Evolutionary conservation across 2,888 invertebrate genomes (phyloP).

Genomic region (Orthosia gracilis): DNA sequence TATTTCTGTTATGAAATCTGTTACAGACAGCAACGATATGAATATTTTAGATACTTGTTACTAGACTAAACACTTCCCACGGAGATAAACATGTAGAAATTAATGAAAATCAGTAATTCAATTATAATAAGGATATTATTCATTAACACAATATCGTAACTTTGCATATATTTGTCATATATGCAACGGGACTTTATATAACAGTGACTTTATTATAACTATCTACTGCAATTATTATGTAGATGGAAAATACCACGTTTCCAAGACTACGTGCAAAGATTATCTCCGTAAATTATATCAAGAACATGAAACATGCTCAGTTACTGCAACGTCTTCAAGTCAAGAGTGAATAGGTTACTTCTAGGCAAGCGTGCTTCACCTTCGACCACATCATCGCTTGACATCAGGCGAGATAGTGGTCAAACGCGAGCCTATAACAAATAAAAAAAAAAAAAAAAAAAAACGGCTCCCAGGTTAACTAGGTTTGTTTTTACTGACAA

Average conservation of each 20-base stretch:
- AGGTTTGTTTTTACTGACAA: constrained; percentile 49
- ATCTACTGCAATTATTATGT: constrained; percentile 7
- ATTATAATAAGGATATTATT: constrained; percentile 3
- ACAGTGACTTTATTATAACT: not conserved
- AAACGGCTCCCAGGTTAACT: constrained; percentile 52
- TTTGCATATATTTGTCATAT: constrained; percentile 1
- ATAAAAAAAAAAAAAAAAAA: too few relatives aligned
- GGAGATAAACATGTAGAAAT: constrained; percentile 14
- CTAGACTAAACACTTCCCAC: constrained; percentile 1
- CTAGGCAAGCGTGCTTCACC: too few relatives aligned
- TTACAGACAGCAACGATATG: constrained; percentile 8
- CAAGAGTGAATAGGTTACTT: too few relatives aligned
- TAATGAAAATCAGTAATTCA: constrained; percentile 12
- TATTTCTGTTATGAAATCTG: constrained; percentile 37
- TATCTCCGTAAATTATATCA: constrained; percentile 16
- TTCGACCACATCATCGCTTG: too few relatives aligned
- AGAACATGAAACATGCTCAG: constrained; percentile 52
- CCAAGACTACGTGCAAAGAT: constrained; percentile 24
- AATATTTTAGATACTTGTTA: constrained; percentile 20
- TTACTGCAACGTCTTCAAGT: constrained; percentile 35
- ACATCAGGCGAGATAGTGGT: too few relatives aligned
- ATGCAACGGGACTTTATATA: not conserved
- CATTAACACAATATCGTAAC: not conserved
- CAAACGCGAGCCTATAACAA: too few relatives aligned
- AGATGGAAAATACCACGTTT: constrained; percentile 11